A percentile compares a stretch with the other conserved stretches of the same genome.
Evolutionary conservation across 2,888 invertebrate species (phyloP).

Genomic region (Acrocyrtus sp.): DNA sequence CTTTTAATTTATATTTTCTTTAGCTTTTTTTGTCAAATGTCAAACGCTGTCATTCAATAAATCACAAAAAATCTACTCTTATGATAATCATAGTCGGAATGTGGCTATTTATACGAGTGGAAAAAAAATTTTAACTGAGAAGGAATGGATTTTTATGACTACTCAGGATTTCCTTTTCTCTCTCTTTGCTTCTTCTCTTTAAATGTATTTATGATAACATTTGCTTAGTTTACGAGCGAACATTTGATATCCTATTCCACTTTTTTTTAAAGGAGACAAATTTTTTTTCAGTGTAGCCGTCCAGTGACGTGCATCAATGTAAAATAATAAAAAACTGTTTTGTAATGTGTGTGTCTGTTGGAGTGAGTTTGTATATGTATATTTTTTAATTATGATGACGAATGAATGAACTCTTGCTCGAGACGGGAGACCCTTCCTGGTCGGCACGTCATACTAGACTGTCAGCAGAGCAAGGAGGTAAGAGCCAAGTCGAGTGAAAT

Average conservation of each 20-base stretch:
- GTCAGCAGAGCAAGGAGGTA: constrained; percentile 30
- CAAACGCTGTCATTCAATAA: neutral
- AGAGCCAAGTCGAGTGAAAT: constrained; percentile 8
- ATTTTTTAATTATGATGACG: neutral
- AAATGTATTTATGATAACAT: neutral
- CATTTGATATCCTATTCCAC: neutral
- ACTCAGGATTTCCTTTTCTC: constrained; percentile 4
- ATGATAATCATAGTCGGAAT: neutral
- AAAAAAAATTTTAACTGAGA: too few species aligned
- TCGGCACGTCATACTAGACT: constrained; percentile 52
- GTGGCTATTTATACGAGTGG: neutral
- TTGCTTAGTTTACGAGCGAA: neutral
- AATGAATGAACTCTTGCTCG: constrained; percentile 6
- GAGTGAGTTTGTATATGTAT: constrained; percentile 22
- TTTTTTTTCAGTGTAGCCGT: neutral
- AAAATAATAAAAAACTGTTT: constrained; percentile 3
- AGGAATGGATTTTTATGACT: too few species aligned
- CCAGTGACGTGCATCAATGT: neutral
- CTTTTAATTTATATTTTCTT: too few species aligned
- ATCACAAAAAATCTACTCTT: neutral
- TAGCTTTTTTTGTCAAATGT: too few species aligned
- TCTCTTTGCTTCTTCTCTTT: neutral
- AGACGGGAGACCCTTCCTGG: constrained; percentile 51
- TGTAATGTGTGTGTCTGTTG: neutral
- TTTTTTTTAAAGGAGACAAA: neutral